These are phyloP conservation scores for Chaitophorus viminalis DNA, from an alignment of 2,888 invertebrate species.

Conservation along the genomic window DNA sequence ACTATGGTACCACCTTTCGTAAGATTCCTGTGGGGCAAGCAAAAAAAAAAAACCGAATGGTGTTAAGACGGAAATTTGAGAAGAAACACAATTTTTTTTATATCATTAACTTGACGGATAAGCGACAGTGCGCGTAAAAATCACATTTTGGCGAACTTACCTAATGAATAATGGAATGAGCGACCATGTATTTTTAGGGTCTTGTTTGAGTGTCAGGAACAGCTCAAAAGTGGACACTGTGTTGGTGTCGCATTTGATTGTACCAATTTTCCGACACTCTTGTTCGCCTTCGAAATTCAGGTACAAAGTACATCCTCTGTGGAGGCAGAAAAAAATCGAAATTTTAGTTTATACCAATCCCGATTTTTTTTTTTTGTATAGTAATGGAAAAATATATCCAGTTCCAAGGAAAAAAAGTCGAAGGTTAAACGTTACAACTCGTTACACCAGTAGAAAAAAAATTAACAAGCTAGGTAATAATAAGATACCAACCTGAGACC, in stretches of 20 bases:
- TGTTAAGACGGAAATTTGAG: slow-evolving; percentile 8
- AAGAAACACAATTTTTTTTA: slow-evolving; percentile 44
- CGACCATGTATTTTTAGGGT: slow-evolving; percentile 80
- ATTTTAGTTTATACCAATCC: not conserved
- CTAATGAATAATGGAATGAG: slow-evolving; percentile 89
- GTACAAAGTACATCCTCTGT: slow-evolving; percentile 82
- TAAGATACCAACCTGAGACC: slow-evolving; percentile 73
- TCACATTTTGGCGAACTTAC: slow-evolving; percentile 72
- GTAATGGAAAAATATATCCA: not conserved
- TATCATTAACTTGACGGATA: slow-evolving; percentile 20
- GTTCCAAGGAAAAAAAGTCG: not conserved
- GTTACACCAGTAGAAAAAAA: not conserved
- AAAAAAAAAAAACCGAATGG: slow-evolving; percentile 1
- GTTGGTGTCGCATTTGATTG: slow-evolving; percentile 85
- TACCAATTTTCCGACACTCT: slow-evolving; percentile 78
- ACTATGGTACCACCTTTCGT: slow-evolving; percentile 87
- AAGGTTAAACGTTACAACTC: too few relatives aligned
- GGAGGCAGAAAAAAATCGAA: slow-evolving; percentile 62
- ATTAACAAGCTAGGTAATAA: not conserved
- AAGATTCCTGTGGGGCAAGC: slow-evolving; percentile 75
- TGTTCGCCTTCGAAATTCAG: slow-evolving; percentile 82
- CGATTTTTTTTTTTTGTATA: not conserved
- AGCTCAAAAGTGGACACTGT: slow-evolving; percentile 92
- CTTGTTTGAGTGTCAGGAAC: slow-evolving; percentile 86
- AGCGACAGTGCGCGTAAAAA: not conserved